A percentile compares a stretch with the other conserved stretches of the same genome.
Conservation (phyloP, 2,797 vertebrate genomes). For the Discoglossus pictus region DNA sequence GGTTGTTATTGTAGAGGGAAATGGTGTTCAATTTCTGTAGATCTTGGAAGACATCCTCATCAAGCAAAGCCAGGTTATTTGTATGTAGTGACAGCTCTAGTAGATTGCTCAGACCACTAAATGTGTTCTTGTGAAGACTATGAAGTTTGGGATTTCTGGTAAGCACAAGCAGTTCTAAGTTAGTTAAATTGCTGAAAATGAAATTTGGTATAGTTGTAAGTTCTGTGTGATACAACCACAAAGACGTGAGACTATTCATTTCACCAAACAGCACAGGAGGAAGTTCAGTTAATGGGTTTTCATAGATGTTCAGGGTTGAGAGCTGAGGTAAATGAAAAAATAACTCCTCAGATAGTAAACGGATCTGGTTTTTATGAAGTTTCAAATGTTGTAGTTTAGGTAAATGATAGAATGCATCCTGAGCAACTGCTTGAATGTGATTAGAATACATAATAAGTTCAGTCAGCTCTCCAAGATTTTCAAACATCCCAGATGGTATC, state of each 20-base stretch:
- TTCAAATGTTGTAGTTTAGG: conserved; percentile 69
- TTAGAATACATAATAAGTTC: conserved; percentile 76
- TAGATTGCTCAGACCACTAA: conserved; percentile 75
- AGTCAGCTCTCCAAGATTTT: conserved; percentile 67
- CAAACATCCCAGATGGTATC: conserved; percentile 72
- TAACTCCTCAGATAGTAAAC: conserved; percentile 70
- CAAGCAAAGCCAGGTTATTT: conserved; percentile 71
- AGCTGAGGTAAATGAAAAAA: conserved; percentile 77
- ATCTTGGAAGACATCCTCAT: conserved; percentile 70
- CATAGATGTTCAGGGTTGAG: conserved; percentile 72
- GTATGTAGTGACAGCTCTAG: conserved; percentile 71
- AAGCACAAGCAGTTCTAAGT: conserved; percentile 71
- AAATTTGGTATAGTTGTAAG: conserved; percentile 80
- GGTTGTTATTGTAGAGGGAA: conserved; percentile 68
- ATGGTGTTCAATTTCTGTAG: conserved; percentile 67
- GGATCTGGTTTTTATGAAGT: conserved; percentile 75
- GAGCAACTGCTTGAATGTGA: conserved; percentile 68
- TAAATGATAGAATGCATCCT: conserved; percentile 74
- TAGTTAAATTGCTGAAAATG: conserved; percentile 83
- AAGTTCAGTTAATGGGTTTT: conserved; percentile 78
- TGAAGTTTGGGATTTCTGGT: conserved; percentile 71
- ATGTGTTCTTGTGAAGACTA: conserved; percentile 72
- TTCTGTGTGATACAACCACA: conserved; percentile 79
- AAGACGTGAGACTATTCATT: conserved; percentile 72
- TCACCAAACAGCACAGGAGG: conserved; percentile 80